phyloP scores from a whole-genome alignment of 2,888 invertebrate species.

The Gymnocheta viridis region DNA sequence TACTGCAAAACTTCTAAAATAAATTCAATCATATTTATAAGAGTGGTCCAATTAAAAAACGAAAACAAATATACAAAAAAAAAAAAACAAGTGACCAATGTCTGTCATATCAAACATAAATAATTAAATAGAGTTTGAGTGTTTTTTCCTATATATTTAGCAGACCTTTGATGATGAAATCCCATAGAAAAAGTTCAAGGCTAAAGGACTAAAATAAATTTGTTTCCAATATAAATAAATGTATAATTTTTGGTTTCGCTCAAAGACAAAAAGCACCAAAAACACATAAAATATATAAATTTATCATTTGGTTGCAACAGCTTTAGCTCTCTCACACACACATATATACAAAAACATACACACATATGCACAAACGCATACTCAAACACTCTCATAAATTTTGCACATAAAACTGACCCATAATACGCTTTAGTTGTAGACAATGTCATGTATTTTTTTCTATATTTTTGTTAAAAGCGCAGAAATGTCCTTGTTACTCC shows the following conservation, averaged over 20 bases:
- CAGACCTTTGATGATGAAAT: conserved; percentile 15
- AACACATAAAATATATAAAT: conserved; percentile 40
- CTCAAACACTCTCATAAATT: conserved; percentile 34
- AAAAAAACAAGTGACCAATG: not conserved
- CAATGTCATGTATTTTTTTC: not conserved
- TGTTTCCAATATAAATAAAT: conserved; percentile 54
- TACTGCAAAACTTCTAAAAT: not conserved
- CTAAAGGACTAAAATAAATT: conserved; percentile 53
- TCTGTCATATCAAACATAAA: conserved; percentile 5
- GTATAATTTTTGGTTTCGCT: conserved; percentile 33
- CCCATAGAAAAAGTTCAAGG: conserved; percentile 66
- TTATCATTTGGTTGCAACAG: conserved; percentile 55
- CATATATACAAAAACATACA: too few species aligned
- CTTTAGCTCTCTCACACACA: conserved; percentile 8
- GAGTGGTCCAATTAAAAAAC: not conserved
- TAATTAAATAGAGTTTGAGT: not conserved
- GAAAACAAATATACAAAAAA: not conserved
- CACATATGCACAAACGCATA: not conserved
- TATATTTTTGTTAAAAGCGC: conserved; percentile 24
- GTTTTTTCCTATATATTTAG: not conserved
- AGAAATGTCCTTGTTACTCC: conserved; percentile 54
- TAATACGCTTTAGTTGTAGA: conserved; percentile 27
- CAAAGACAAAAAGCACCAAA: conserved; percentile 12
- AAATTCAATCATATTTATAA: not conserved
- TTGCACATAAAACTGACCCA: conserved; percentile 52